phyloP scores from a whole-genome alignment of 2,888 invertebrate genomes.

The Morpho achilles region DNA sequence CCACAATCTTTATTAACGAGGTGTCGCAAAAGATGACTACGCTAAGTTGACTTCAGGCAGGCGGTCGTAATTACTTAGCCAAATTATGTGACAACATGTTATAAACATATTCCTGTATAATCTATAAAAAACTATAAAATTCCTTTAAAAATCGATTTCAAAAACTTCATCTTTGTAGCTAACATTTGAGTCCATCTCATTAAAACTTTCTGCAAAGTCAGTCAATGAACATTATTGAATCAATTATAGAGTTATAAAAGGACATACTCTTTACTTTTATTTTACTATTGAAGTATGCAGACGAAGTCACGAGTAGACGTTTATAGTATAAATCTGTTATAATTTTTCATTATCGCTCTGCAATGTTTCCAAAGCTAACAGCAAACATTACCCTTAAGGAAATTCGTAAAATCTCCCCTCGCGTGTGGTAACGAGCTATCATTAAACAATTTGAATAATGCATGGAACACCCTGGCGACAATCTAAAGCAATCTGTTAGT shows the following conservation, averaged over 20 bases:
- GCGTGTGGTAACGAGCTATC: constrained; percentile 33
- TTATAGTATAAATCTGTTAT: not conserved
- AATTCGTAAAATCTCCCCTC: constrained; percentile 41
- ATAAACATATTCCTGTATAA: too few species aligned
- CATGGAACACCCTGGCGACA: constrained; percentile 40
- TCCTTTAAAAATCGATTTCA: too few species aligned
- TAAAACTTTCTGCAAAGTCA: too few species aligned
- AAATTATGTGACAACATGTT: too few species aligned
- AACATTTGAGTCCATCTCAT: too few species aligned
- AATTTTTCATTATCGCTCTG: not conserved
- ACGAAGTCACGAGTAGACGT: not conserved
- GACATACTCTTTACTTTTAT: not conserved
- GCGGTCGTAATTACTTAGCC: too few species aligned
- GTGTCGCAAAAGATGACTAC: too few species aligned
- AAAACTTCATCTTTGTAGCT: too few species aligned
- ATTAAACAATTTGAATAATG: constrained; percentile 65
- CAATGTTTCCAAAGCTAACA: constrained; percentile 46
- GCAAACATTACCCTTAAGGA: constrained; percentile 60
- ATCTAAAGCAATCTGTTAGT: constrained; percentile 1
- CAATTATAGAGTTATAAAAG: not conserved
- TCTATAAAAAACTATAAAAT: too few species aligned
- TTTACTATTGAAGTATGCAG: not conserved
- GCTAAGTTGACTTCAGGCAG: too few species aligned
- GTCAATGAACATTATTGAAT: not conserved
- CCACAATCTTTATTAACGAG: too few species aligned